Evolutionary conservation across 1,140 invertebrate genomes (phyloP), one percentile per base, ranked within the genome.

Genomic region (Drosophila kurseongensis): DNA sequence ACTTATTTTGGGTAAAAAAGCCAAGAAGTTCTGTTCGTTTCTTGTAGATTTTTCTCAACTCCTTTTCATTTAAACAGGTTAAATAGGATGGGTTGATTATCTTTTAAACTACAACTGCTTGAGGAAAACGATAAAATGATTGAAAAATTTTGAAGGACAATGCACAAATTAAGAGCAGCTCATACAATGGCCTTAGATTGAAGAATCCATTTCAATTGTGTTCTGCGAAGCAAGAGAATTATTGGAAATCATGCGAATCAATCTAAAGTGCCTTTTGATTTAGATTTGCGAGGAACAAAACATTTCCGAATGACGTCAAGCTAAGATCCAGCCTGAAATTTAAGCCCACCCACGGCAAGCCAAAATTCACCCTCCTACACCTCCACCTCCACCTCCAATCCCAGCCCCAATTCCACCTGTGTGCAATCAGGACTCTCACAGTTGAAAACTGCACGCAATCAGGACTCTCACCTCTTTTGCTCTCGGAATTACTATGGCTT

Each of bases 241-340:
- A 10, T 29, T 10, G 23, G 10, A 6, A 59, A 59, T 29, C 18
- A 14, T 10, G 7, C 35, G 4, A 18, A 58, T 58, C 54, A 62
- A 62, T 58, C 60, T 41, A 18, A 41, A 18, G 23, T 8, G 32
- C 18, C 16, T 59, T 36, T 14, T 12, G 51, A 7, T 23, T 23
- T 7, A 8, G 29, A 57, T 13, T 32, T 18, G 10, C 9, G 35
- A 29, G 23, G 8, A 16, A 32, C 27, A 47, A 6, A 58, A 45
- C 45, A 52, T 27, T 60, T 2, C 48, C n/a, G 35, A 27, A 23
- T 61, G 59, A 61, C 50, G 50, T 61, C 51, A 61, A 40, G 35
- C 8, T 18, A 12, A 62, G 41, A 32, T 57, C 27, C 52, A 57
- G 8, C 14, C 51, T 27, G 23, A 38, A 61, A 54, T 29, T 61